Base-by-base conservation (phyloP, 2,888 invertebrate species). In the Erebia epiphron region DNA sequence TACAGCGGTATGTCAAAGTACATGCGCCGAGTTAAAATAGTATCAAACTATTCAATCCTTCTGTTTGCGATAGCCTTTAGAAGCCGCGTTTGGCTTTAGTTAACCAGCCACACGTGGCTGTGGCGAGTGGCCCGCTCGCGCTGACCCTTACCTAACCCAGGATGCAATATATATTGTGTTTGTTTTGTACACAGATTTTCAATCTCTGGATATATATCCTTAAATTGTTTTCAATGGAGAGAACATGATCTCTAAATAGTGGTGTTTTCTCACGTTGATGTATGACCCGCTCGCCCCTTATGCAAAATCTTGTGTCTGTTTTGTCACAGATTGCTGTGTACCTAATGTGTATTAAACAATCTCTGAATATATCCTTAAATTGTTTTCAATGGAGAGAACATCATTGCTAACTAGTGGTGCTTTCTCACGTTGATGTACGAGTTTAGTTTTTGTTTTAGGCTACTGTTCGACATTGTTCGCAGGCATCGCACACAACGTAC, bases 401-500 rank as follows among this genome's bases (percentile, higher is more conserved):
- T 2, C 16, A 60, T 41, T 14, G n/a, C 2, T 41, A 21, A 21
- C 2, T 41, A n/a, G 35, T 26, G 41, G 58, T 35, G 10, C 13
- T 56, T 21, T 57, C 56, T 41, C 60, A 10, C 16, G 60, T 41
- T 11, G 16, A 9, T 10, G 10, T 16, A 60, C 43, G 14, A 14
- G 21, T 62, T 16, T 16, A 8, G 26, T 43, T 54, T 61, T 65
- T 57, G 71, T 43, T 66, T 43, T 35, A 64, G 69, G 26, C 18
- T 66, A 21, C 60, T 61, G 52, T 62, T 26, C 69, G 52, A 63
- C 50, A 68, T 72, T 73, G 72, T 77, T 70, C 74, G 71, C 77
- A 77, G 76, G 75, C 64, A 65, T 54, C 67, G 35, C 68, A 71
- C 63, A 43, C 71, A 61, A 68, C 68, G 65, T 69, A 74, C 69